Percentiles rank a stretch among this genome's conserved stretches.
phyloP scores from a whole-genome alignment of 2,888 invertebrate genomes.

The Hemistola chrysoprasaria region DNA sequence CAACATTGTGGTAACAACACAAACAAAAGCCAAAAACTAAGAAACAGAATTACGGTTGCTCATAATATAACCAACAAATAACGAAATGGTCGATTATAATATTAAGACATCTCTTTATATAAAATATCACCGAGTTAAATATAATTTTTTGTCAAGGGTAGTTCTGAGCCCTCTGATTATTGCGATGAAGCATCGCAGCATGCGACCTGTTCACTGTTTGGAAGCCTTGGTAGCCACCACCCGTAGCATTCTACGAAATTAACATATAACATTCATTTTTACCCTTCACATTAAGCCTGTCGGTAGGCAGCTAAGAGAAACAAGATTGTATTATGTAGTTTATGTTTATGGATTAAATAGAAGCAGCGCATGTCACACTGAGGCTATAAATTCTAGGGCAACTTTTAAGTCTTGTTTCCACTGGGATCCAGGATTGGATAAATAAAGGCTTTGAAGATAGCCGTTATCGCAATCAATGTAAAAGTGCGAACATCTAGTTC shows the following conservation, averaged over 20 bases:
- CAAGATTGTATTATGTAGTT: constrained; percentile 45
- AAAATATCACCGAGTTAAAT: too few relatives aligned
- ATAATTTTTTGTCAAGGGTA: constrained; percentile 35
- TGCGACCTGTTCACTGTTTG: constrained; percentile 65
- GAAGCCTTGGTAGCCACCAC: constrained; percentile 70
- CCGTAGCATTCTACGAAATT: constrained; percentile 52
- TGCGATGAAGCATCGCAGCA: constrained; percentile 75
- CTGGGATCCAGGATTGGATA: constrained; percentile 1
- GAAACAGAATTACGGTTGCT: too few relatives aligned
- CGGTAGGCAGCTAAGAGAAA: constrained; percentile 45
- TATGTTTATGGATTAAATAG: constrained; percentile 47
- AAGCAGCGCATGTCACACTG: constrained; percentile 42
- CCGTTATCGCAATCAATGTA: too few relatives aligned
- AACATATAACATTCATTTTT: constrained; percentile 62
- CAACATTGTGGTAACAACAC: too few relatives aligned
- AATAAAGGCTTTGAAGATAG: not conserved
- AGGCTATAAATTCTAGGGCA: constrained; percentile 40
- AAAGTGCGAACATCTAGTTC: too few relatives aligned
- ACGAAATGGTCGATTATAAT: too few relatives aligned
- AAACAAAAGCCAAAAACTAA: too few relatives aligned
- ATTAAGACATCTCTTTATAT: too few relatives aligned
- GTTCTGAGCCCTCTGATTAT: constrained; percentile 58
- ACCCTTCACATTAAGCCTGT: constrained; percentile 46
- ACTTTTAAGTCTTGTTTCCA: constrained; percentile 2
- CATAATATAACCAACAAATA: too few relatives aligned